Base-by-base conservation (phyloP, 2,888 invertebrate genomes). In the Malthinus seriepunctatus region DNA sequence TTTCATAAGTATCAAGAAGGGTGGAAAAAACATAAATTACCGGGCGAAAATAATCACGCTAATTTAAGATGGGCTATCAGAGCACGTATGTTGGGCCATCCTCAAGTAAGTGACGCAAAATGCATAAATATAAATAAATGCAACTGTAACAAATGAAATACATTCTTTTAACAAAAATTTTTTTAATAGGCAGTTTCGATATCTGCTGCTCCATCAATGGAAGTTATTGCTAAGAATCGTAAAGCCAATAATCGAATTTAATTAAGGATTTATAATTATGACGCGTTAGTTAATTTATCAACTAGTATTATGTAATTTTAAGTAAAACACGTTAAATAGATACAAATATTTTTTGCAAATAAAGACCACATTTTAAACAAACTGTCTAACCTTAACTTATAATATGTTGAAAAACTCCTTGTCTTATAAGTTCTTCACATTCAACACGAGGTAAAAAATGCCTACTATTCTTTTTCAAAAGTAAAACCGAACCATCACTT, bases 401-500 rank as follows among this genome's bases (percentile, higher is more conserved):
- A 66, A 90, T 85, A 77, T 93, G 93, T 75, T 93, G 88, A 38
- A 95, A 82, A 69, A 96, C 85, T 47, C 96, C 96, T 79, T 95
- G 94, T 51, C 95, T 82, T 62, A 97, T 92, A 8, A 97, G 83
- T 44, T 92, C 88, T 77, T 97, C 96, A 75, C 95, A 95, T 74
- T 94, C 92, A 0, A 88, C 85, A 60, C 95, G 86, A 2, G 95
- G 92, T 58, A 97, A 80, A 73, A 92, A 91, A 79, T 97, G 95
- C 78, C 94, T 88, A 64, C 93, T 94, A 73, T 96, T 92, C 77
- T 93, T 93, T 76, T 92, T 95, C 12, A 98, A 81, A 65, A 90
- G 83, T 14, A 98, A 86, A 4, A 91, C 86, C 72, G 92, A 91
- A n/a, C 97, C 98, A 80, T 95, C 93, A 69, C 93, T 94, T 8